Conservation (phyloP, 2,888 invertebrate genomes). For the Elegia similella region DNA sequence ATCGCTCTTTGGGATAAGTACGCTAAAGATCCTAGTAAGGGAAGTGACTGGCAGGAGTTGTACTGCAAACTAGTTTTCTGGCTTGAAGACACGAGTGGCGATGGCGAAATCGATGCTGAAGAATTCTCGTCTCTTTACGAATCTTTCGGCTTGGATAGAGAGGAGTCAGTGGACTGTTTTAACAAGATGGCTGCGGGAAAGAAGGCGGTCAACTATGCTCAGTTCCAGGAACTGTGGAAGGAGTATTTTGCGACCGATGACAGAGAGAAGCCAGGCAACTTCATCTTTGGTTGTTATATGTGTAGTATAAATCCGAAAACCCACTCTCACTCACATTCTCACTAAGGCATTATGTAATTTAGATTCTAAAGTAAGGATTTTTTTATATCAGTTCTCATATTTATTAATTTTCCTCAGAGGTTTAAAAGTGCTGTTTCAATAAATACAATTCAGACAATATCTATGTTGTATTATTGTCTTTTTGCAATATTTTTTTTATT, state of each 20-base stretch:
- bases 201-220: slow-evolving; percentile 85
- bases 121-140: slow-evolving; percentile 91
- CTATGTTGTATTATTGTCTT: too few species aligned
- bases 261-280: slow-evolving; percentile 61
- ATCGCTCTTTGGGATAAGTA: slow-evolving; percentile 84
- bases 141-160: slow-evolving; percentile 87
- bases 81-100: slow-evolving; percentile 91
- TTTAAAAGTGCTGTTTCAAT: too few species aligned
- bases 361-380: too few species aligned
- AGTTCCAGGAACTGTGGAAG: slow-evolving; percentile 89
- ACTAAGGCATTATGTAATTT: neutral
- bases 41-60: slow-evolving; percentile 90
- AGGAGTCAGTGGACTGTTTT: slow-evolving; percentile 89
- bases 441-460: too few species aligned
- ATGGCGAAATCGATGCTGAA: slow-evolving; percentile 86
- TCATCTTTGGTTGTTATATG: slow-evolving; percentile 85
- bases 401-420: too few species aligned
- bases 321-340: neutral
- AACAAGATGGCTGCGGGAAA: slow-evolving; percentile 89
- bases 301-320: neutral
- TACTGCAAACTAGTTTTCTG: slow-evolving; percentile 94
- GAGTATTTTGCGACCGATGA: slow-evolving; percentile 85
- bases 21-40: slow-evolving; percentile 82
- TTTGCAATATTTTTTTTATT: too few species aligned
- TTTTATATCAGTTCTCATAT: too few species aligned